Conservation (phyloP, 2,113 vertebrate genomes). For the Leucoraja erinaceus region DNA sequence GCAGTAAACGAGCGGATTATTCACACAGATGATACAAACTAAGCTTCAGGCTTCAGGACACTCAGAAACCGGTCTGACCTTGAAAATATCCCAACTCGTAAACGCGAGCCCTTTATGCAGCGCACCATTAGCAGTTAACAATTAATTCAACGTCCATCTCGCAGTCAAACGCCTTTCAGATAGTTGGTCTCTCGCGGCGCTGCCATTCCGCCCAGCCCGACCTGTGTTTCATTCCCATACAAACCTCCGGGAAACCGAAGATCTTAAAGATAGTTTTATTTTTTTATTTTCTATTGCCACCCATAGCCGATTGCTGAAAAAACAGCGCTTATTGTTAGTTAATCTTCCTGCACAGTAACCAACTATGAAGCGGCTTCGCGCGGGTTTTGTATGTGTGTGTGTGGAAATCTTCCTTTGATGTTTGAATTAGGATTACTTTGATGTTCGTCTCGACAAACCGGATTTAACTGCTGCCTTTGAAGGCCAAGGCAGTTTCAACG, state of each 20-base stretch:
- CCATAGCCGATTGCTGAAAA: background rate
- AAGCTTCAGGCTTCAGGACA: slow-evolving; percentile 39
- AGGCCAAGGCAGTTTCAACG: slow-evolving; percentile 24
- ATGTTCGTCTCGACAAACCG: slow-evolving; percentile 40
- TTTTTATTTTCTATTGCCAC: background rate
- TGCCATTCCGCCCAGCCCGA: slow-evolving; percentile 40
- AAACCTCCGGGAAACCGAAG: slow-evolving; percentile 23
- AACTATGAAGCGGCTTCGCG: background rate
- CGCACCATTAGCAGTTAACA: slow-evolving; percentile 43
- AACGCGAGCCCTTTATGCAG: slow-evolving; percentile 40
- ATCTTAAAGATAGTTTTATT: background rate
- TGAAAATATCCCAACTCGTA: slow-evolving; percentile 41
- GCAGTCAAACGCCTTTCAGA: slow-evolving; percentile 45
- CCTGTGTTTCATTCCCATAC: slow-evolving; percentile 23
- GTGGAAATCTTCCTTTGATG: slow-evolving; percentile 34
- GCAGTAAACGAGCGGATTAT: slow-evolving; percentile 46
- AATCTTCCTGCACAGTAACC: background rate
- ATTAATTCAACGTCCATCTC: slow-evolving; percentile 45
- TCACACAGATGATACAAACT: slow-evolving; percentile 46
- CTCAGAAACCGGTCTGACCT: slow-evolving; percentile 40
- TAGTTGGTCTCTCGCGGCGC: slow-evolving; percentile 41
- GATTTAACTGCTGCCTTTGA: slow-evolving; percentile 41
- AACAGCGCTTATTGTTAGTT: background rate
- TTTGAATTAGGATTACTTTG: slow-evolving; percentile 39
- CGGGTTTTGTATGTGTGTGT: slow-evolving; percentile 17